These are phyloP conservation scores for Platerodrilus igneus DNA, from an alignment of 2,888 invertebrate species.

Conservation along the genomic window DNA sequence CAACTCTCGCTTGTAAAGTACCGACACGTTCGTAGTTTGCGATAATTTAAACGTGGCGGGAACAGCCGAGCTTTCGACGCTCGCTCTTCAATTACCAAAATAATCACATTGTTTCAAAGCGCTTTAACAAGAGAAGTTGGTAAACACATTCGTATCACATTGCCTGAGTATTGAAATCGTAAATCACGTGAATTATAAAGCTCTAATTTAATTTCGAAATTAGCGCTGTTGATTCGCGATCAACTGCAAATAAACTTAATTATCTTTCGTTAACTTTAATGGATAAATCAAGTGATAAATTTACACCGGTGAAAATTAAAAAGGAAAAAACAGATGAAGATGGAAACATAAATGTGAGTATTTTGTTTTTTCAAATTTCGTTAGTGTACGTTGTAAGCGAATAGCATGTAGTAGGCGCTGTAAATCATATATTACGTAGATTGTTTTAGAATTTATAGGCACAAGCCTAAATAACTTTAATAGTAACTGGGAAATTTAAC, in stretches of 20 bases:
- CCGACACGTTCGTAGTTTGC: too few species aligned
- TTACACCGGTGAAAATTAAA: constrained; percentile 51
- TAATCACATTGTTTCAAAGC: constrained; percentile 42
- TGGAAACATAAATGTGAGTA: constrained; percentile 70
- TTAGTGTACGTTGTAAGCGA: too few species aligned
- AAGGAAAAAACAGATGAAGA: constrained; percentile 70
- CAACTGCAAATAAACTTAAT: too few species aligned
- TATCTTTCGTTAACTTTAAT: too few species aligned
- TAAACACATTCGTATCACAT: too few species aligned
- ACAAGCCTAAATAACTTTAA: constrained; percentile 42
- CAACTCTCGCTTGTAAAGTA: too few species aligned
- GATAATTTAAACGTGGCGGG: constrained; percentile 41
- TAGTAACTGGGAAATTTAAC: constrained; percentile 22
- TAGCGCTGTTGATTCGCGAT: too few species aligned
- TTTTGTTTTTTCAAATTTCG: constrained; percentile 5
- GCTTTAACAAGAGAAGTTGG: constrained; percentile 29
- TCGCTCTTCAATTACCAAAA: constrained; percentile 44
- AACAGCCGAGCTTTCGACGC: too few species aligned
- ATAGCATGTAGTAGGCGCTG: constrained; percentile 1
- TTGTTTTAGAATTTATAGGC: constrained; percentile 28
- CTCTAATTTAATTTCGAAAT: too few species aligned
- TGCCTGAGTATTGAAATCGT: too few species aligned
- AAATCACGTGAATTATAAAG: too few species aligned
- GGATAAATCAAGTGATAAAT: constrained; percentile 34
- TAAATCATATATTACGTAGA: constrained; percentile 12